These are phyloP conservation scores for Arge pagana DNA, from an alignment of 2,888 invertebrate genomes.

Conservation along the genomic window DNA sequence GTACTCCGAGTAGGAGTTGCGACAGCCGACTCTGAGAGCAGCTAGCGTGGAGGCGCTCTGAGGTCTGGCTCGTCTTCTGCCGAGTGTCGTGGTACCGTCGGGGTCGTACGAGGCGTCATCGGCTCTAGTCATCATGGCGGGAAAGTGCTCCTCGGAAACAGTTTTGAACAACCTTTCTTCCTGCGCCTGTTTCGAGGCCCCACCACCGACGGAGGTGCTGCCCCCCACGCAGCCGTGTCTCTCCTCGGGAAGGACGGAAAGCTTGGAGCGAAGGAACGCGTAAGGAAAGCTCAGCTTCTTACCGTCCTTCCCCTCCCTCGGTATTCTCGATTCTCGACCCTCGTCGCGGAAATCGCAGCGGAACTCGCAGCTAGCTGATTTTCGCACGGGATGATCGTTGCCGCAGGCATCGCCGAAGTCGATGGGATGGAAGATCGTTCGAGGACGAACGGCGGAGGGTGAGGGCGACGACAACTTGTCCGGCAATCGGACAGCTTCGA, in stretches of 20 bases:
- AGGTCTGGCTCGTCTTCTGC: slow-evolving; percentile 40
- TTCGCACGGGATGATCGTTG: slow-evolving; percentile 42
- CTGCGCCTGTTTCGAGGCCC: slow-evolving; percentile 45
- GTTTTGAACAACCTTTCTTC: slow-evolving; percentile 64
- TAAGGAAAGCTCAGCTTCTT: slow-evolving; percentile 75
- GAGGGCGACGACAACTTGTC: background rate
- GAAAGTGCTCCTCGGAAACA: slow-evolving; percentile 67
- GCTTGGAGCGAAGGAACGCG: slow-evolving; percentile 75
- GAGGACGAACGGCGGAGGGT: background rate
- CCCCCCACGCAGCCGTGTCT: slow-evolving; percentile 50
- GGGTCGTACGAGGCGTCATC: slow-evolving; percentile 50
- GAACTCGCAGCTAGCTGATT: slow-evolving; percentile 53
- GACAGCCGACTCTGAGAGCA: slow-evolving; percentile 28
- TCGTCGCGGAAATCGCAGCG: no score
- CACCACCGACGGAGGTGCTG: slow-evolving; percentile 13
- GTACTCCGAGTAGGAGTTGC: slow-evolving; percentile 47
- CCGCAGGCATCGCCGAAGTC: slow-evolving; percentile 41
- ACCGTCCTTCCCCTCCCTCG: slow-evolving; percentile 48
- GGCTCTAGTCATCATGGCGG: slow-evolving; percentile 38
- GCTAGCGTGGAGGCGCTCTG: slow-evolving; percentile 8
- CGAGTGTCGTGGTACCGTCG: slow-evolving; percentile 53
- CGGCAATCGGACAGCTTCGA: slow-evolving; percentile 20
- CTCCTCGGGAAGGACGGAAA: slow-evolving; percentile 79
- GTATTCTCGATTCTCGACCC: slow-evolving; percentile 43
- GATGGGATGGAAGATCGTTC: slow-evolving; percentile 42